Percentiles rank a stretch among this genome's conserved stretches.
Conservation (phyloP, 2,113 vertebrate genomes). For the Anarrhichthys ocellatus region DNA sequence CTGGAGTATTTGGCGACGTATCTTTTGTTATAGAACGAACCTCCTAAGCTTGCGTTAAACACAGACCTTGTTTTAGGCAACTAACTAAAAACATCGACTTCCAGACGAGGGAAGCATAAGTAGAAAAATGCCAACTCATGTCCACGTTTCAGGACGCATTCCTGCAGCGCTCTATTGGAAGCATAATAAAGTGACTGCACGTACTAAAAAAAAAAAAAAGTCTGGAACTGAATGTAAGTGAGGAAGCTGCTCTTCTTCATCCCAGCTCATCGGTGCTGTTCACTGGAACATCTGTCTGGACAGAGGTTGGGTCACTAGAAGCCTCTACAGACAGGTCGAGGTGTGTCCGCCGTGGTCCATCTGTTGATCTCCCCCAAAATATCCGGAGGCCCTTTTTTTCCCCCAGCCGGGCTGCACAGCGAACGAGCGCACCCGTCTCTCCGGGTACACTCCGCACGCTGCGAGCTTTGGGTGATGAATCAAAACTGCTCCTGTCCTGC, state of each 20-base stretch:
- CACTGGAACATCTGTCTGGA: not conserved
- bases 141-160: no score
- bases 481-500: slow-evolving; percentile 67
- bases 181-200: not conserved
- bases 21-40: no score
- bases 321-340: not conserved
- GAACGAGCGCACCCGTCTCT: slow-evolving; percentile 36
- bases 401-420: not conserved
- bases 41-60: no score
- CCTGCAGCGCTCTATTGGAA: not conserved
- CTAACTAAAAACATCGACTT: not conserved
- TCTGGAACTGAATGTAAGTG: not conserved
- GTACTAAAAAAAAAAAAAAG: no score
- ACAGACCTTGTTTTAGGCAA: no score
- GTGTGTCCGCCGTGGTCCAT: not conserved
- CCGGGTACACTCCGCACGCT: slow-evolving; percentile 5
- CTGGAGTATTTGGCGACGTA: no score
- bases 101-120: not conserved
- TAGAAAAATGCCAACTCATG: no score
- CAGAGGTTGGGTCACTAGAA: not conserved
- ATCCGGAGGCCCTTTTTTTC: not conserved
- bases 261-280: not conserved
- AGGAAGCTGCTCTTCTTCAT: not conserved
- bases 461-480: slow-evolving; percentile 61
- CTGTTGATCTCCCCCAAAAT: slow-evolving; percentile 7